A percentile compares a stretch with the other conserved stretches of the same genome.
Conservation (phyloP, 2,797 vertebrate species). For the Ibycter americanus region DNA sequence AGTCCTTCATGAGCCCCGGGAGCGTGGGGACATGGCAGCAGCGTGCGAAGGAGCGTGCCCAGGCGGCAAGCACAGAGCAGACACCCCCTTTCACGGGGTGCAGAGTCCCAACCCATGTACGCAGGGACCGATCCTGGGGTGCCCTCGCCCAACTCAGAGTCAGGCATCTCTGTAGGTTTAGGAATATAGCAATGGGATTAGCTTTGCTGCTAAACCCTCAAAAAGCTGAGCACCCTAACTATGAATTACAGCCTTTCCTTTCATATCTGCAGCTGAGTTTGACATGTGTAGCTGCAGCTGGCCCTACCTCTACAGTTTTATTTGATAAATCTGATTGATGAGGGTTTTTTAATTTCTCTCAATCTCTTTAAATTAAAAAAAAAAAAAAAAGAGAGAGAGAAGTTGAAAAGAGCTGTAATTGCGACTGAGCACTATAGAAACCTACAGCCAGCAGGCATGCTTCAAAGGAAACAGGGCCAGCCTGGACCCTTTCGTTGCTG, state of each 20-base stretch:
- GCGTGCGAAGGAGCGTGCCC: background rate
- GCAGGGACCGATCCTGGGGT: background rate
- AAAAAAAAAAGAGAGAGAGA: background rate
- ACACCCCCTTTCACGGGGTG: background rate
- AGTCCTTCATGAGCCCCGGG: background rate
- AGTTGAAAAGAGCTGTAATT: slow-evolving; percentile 58
- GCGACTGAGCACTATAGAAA: background rate
- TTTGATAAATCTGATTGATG: slow-evolving; percentile 63
- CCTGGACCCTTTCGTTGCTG: background rate
- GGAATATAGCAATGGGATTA: background rate
- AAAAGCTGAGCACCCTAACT: background rate
- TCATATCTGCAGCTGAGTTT: slow-evolving; percentile 41
- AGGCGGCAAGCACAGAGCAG: background rate
- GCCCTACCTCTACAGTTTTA: slow-evolving; percentile 49
- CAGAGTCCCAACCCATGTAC: background rate
- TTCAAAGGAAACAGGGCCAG: slow-evolving; percentile 27
- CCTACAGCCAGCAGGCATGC: slow-evolving; percentile 38
- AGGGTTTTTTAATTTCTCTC: slow-evolving; percentile 42
- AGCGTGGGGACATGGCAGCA: fast-evolving
- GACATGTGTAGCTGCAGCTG: slow-evolving; percentile 53
- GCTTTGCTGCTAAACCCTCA: background rate
- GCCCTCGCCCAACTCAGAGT: background rate
- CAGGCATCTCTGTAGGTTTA: background rate
- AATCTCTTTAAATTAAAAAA: slow-evolving; percentile 52
- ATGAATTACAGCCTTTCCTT: slow-evolving; percentile 31